Conservation (phyloP, 2,888 invertebrate species). For the Rhyacophila evoluta region DNA sequence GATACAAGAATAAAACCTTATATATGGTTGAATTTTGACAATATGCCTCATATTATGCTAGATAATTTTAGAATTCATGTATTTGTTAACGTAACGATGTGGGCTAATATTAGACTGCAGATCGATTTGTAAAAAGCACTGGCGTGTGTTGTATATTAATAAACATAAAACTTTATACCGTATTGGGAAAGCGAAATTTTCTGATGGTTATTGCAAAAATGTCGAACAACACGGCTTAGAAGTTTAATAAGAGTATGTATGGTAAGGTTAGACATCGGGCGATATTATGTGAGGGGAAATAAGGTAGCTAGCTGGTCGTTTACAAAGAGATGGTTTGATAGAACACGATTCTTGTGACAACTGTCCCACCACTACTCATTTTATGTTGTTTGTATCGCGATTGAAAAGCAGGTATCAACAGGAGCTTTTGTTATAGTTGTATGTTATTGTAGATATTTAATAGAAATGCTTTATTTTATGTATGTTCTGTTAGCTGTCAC, state of each 20-base stretch:
- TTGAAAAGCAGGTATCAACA: not conserved
- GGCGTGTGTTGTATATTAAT: not conserved
- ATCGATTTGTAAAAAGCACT: no score
- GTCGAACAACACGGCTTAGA: not conserved
- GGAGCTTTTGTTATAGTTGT: no score
- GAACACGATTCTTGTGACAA: not conserved
- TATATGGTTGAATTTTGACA: no score
- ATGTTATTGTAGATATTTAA: no score
- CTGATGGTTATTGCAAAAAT: not conserved
- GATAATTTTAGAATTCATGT: no score
- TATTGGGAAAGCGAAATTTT: not conserved
- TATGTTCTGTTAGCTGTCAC: no score
- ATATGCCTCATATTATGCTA: no score
- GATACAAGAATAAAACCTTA: no score
- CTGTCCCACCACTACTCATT: not conserved
- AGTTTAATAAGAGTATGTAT: not conserved
- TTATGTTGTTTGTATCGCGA: not conserved
- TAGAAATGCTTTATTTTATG: no score
- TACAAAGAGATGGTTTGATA: constrained; percentile 13
- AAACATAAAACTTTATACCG: not conserved
- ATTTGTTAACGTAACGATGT: no score
- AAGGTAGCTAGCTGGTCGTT: not conserved
- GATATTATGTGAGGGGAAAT: not conserved
- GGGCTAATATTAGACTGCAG: no score
- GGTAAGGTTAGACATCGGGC: not conserved